phyloP scores from a whole-genome alignment of 2,113 vertebrate species.

The Labeo catla region DNA sequence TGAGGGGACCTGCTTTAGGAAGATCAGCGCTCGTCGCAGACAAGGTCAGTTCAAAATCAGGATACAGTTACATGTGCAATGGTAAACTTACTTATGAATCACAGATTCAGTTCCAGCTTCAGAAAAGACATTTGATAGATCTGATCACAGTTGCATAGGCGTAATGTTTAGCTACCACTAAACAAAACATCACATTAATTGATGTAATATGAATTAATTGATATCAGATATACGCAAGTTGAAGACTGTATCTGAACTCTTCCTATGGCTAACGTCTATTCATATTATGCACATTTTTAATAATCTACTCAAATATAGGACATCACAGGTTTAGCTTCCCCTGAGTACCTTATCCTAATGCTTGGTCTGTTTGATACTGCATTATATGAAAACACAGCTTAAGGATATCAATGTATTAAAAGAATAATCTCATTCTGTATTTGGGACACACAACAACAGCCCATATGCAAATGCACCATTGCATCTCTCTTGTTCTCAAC shows the following conservation, averaged over 20 bases:
- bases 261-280: not conserved
- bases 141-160: not conserved
- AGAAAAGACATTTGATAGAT: not conserved
- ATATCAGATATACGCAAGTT: not conserved
- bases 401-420: not conserved
- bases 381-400: not conserved
- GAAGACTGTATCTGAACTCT: not conserved
- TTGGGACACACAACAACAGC: not conserved
- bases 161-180: not conserved
- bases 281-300: not conserved
- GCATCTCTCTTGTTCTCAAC: not conserved
- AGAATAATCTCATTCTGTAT: not conserved
- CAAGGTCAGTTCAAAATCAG: conserved; percentile 82
- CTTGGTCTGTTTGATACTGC: not conserved
- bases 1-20: conserved; percentile 97
- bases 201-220: not conserved
- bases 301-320: conserved; percentile 4
- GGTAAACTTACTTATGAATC: not conserved
- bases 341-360: not conserved
- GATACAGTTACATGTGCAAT: not conserved
- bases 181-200: not conserved
- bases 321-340: not conserved
- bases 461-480: not conserved
- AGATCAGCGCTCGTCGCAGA: conserved; percentile 92
- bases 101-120: not conserved